Base-by-base conservation (phyloP, 2,888 invertebrate genomes). In the Yponomeuta cagnagella region DNA sequence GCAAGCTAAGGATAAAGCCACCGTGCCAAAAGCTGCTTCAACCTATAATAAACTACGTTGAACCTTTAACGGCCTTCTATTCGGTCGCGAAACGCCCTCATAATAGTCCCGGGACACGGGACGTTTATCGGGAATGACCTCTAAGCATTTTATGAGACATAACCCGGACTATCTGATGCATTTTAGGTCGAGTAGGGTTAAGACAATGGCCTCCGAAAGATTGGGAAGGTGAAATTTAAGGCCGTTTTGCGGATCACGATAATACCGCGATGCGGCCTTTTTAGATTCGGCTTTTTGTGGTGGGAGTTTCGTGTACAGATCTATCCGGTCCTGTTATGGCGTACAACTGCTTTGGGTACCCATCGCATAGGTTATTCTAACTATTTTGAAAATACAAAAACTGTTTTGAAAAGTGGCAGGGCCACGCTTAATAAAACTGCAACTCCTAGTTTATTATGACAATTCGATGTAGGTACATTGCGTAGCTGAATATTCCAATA, bases 91-190 rank as follows among this genome's bases (percentile, higher is more conserved):
- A 69, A 65, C 52, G 69, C 58, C 70, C 68, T 23, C 48, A 10
- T 72, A 70, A 72, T 72, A 68, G 69, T 68, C 72, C 70, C 72
- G 12, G 63, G 70, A 33, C 58, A 70, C 48, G 15, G 43, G 33
- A 67, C 67, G 15, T 48, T 66, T 70, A 70, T 58, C 67, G 31
- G 15, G n/a, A 78, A 80, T 79, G 78, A 77, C 80, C 82, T 77
- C 72, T 74, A 82, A 83, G 80, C 86, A 88, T 82, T 92, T 92
- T 92, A 91, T 91, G 91, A 89, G 91, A 86, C 90, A 89, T 90
- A 85, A 90, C 87, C 80, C 71, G 68, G 72, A 73, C 79, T 85
- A 86, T 86, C 86, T 83, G 86, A 86, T 86, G 85, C 86, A 90
- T 90, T 90, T 90, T 89, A 89, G 85, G 80, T 76, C 80, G 83